Evolutionary conservation across 2,888 invertebrate genomes (phyloP), one percentile per base, ranked within the genome.

Genomic region (Callyntrura guangdongensis): DNA sequence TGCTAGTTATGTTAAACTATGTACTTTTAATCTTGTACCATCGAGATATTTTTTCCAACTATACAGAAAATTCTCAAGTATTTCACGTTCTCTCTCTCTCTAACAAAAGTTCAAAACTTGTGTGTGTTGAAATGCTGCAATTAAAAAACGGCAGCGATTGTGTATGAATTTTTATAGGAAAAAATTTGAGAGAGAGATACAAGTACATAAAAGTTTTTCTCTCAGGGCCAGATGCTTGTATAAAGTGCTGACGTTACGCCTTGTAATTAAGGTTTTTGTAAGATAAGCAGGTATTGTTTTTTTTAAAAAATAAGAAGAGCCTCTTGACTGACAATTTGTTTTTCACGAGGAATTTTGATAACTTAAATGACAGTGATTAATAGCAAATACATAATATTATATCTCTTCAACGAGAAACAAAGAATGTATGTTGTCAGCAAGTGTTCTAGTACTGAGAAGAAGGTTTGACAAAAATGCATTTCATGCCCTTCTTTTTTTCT

Each of bases 31-130:
- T 49, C 56, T 81, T 53, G 69, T 86, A 86, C 74, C 45, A 72
- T 17, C 36, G 61, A 64, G 56, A 22, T 45, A 47, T 74, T 74
- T 87, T 86, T 53, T 69, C 22, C 74, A 53, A 27, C 45, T 61
- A 81, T 56, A 53, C 64, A 86, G 22, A 79, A 86, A 81, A 86
- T 22, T 79, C 59, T 79, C 64, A 72, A 49, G 20, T 72, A 36
- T 36, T 61, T 22, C 56, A 25, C 69, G 27, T 69, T 20, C n/a
- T 53, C 69, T 36, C 69, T 5, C 2, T 27, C 1, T 1, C 25
- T n/a, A 61, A 69, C 69, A 45, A 61, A n/a, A 69, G 72, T 72
- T 67, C 4, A 14, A 36, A 45, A 47, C 17, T 72, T 12, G 8
- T 47, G 20, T 69, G 47, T 20, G 17, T 47, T 74, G 36, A 6